Percentiles rank a stretch among this genome's conserved stretches.
Conservation (phyloP, 1,140 invertebrate species). For the Drosophila quadrilineata region DNA sequence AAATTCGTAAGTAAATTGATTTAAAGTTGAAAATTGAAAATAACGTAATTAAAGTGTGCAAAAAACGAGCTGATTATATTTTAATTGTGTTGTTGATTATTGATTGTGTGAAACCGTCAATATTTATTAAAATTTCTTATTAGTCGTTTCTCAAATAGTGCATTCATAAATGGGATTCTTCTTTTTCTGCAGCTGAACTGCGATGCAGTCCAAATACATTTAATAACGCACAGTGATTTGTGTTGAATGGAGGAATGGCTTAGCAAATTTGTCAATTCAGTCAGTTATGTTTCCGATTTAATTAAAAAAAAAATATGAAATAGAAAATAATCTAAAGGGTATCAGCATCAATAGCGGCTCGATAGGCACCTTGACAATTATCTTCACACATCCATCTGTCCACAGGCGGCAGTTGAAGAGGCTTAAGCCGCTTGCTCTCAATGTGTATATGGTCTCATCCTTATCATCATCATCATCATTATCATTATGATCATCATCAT, state of each 20-base stretch:
- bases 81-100: too few relatives aligned
- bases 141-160: too few relatives aligned
- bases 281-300: conserved; percentile 45
- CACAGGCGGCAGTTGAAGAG: conserved; percentile 25
- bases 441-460: conserved; percentile 15
- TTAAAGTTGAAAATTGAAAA: not conserved
- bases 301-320: conserved; percentile 47
- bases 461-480: conserved; percentile 14
- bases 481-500: conserved; percentile 3
- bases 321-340: conserved; percentile 56
- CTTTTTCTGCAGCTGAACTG: not conserved
- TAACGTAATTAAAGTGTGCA: too few relatives aligned
- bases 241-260: conserved; percentile 36
- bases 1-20: not conserved
- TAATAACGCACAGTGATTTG: conserved; percentile 33
- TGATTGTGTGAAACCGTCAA: too few relatives aligned
- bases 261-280: conserved; percentile 40
- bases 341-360: conserved; percentile 27
- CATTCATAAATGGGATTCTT: too few relatives aligned
- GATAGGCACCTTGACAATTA: conserved; percentile 62
- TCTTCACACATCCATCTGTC: conserved; percentile 59
- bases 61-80: too few relatives aligned
- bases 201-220: conserved; percentile 15
- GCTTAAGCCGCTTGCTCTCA: conserved; percentile 56
- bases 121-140: too few relatives aligned